These are phyloP conservation scores for Neodontobutis hainanensis DNA, from an alignment of 2,113 vertebrate species.

Conservation along the genomic window DNA sequence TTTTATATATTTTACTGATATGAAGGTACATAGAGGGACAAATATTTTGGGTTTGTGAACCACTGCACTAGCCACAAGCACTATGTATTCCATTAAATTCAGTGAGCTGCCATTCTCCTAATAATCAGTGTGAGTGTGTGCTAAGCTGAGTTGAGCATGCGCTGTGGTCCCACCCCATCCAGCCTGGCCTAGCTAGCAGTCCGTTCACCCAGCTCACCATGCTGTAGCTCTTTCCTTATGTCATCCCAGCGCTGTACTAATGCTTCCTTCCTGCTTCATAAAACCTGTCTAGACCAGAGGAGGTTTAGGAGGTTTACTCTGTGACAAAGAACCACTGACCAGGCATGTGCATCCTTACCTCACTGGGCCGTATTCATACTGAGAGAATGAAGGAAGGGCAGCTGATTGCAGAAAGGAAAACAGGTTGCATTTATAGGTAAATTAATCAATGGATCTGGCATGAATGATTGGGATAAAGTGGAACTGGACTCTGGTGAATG, in stretches of 20 bases:
- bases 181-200: constrained; percentile 59
- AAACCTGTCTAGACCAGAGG: constrained; percentile 68
- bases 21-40: no score
- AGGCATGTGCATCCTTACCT: constrained; percentile 80
- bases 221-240: constrained; percentile 80
- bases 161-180: constrained; percentile 62
- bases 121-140: constrained; percentile 81
- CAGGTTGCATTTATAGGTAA: constrained; percentile 35
- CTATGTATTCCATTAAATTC: constrained; percentile 59
- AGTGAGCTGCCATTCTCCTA: constrained; percentile 98
- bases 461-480: constrained; percentile 36
- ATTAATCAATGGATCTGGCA: constrained; percentile 25
- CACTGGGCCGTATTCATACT: constrained; percentile 79
- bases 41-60: no score
- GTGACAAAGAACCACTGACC: constrained; percentile 57
- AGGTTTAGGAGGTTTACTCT: constrained; percentile 71
- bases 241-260: constrained; percentile 77
- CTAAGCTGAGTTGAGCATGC: constrained; percentile 90
- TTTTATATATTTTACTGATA: no score
- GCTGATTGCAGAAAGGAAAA: constrained; percentile 32
- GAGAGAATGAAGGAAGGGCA: constrained; percentile 42
- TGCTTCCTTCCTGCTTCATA: constrained; percentile 57
- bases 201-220: constrained; percentile 56
- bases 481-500: constrained; percentile 65
- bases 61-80: background rate